Conservation (phyloP, 2,797 vertebrate species). For the Botia almorhae region DNA sequence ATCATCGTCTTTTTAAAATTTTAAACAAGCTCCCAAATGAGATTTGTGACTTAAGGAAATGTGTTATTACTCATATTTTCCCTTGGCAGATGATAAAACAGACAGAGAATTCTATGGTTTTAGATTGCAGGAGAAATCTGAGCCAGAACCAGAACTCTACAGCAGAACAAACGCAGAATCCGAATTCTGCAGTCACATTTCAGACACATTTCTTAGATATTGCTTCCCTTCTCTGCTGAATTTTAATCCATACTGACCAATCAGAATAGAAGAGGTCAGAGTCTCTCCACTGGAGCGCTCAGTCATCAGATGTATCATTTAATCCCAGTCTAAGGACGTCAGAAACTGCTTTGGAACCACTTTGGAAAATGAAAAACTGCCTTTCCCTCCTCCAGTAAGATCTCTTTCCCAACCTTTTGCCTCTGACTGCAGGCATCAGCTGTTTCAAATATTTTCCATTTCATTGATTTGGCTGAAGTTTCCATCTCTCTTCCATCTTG, state of each 20-base stretch:
- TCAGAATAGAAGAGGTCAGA: conserved; percentile 55
- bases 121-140: background rate
- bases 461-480: conserved; percentile 60
- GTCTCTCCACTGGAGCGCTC: conserved; percentile 61
- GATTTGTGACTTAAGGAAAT: background rate
- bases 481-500: conserved; percentile 20
- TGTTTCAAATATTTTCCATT: conserved; percentile 58
- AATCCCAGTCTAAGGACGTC: conserved; percentile 64
- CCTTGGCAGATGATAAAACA: background rate
- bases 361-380: conserved; percentile 67
- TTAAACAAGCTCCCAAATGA: too few relatives aligned
- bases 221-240: conserved; percentile 48
- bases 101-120: background rate
- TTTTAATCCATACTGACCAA: conserved; percentile 50
- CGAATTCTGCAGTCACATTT: conserved; percentile 34
- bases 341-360: conserved; percentile 61
- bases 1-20: background rate
- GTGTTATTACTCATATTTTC: background rate
- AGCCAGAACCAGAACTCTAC: background rate
- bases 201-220: conserved; percentile 55
- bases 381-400: conserved; percentile 48
- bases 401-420: conserved; percentile 1
- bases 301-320: conserved; percentile 58
- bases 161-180: background rate
- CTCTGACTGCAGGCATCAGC: conserved; percentile 44